Conservation (phyloP, 2,888 invertebrate genomes). For the Xestobium rufovillosum region DNA sequence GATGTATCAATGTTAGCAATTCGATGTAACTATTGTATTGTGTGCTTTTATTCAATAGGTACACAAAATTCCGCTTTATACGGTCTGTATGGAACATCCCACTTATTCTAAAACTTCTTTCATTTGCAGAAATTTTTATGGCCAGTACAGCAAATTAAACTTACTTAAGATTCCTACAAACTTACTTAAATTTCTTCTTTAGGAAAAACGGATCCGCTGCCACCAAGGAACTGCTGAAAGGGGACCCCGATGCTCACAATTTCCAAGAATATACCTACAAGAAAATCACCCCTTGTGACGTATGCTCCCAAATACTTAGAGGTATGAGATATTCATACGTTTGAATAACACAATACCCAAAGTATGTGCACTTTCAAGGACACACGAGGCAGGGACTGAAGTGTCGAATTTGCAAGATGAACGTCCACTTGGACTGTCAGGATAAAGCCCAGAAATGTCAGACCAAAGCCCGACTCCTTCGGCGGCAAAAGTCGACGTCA, state of each 20-base stretch:
- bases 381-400: slow-evolving; percentile 87
- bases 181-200: no score
- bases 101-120: no score
- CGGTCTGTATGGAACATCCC: no score
- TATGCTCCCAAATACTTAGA: slow-evolving; percentile 86
- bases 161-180: no score
- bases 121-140: no score
- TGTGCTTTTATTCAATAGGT: no score
- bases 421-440: slow-evolving; percentile 85
- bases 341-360: slow-evolving; percentile 1
- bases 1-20: no score
- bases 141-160: no score
- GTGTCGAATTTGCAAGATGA: slow-evolving; percentile 85
- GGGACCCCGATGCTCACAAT: slow-evolving; percentile 69
- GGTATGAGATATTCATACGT: slow-evolving; percentile 48
- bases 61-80: no score
- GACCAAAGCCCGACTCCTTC: slow-evolving; percentile 72
- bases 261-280: slow-evolving; percentile 93
- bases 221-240: slow-evolving; percentile 51
- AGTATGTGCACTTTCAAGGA: no score
- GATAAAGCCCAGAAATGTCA: slow-evolving; percentile 77
- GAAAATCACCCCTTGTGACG: slow-evolving; percentile 91
- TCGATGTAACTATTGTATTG: no score
- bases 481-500: slow-evolving; percentile 84
- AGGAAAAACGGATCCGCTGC: slow-evolving; percentile 67